A percentile compares a stretch with the other conserved stretches of the same genome.
Evolutionary conservation across 2,888 invertebrate genomes (phyloP).

Genomic region (Drosophila prostipennis): DNA sequence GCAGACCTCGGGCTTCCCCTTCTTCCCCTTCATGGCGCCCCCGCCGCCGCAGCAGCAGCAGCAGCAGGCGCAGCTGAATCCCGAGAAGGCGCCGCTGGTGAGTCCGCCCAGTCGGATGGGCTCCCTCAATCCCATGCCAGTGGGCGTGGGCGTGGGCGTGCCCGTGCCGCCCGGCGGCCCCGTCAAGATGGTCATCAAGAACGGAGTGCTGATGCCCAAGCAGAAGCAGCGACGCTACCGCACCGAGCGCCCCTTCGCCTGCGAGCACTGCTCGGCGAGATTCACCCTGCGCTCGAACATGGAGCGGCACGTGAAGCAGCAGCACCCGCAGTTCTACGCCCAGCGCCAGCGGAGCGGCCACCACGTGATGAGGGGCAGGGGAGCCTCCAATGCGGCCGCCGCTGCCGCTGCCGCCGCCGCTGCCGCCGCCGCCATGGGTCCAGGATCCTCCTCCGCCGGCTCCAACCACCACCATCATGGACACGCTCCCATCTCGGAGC

Average conservation of each 20-base stretch:
- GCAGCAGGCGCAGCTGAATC: no score
- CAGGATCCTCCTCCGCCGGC: not conserved
- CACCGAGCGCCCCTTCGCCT: conserved; percentile 95
- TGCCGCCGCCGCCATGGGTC: conserved; percentile 63
- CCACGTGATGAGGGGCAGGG: conserved; percentile 83
- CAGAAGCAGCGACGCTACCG: conserved; percentile 95
- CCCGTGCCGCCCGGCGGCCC: conserved; percentile 85
- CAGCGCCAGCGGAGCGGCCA: conserved; percentile 89
- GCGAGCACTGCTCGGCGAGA: conserved; percentile 94
- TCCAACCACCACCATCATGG: conserved; percentile 41
- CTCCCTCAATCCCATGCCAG: conserved; percentile 5
- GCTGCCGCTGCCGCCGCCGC: conserved; percentile 62
- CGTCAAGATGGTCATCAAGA: conserved; percentile 95
- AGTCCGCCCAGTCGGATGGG: conserved; percentile 16
- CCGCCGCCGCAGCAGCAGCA: conserved; percentile 67
- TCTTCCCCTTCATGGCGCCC: conserved; percentile 72
- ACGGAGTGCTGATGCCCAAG: conserved; percentile 95
- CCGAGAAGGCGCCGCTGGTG: conserved; percentile 3
- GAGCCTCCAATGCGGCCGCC: conserved; percentile 60
- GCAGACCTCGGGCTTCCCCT: conserved; percentile 87
- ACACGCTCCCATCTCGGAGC: conserved; percentile 85
- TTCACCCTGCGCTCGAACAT: conserved; percentile 97
- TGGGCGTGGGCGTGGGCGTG: conserved; percentile 43
- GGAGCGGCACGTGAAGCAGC: conserved; percentile 97
- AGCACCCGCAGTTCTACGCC: conserved; percentile 95